phyloP scores from a whole-genome alignment of 2,797 vertebrate genomes.

The Enteromius viviparus region DNA sequence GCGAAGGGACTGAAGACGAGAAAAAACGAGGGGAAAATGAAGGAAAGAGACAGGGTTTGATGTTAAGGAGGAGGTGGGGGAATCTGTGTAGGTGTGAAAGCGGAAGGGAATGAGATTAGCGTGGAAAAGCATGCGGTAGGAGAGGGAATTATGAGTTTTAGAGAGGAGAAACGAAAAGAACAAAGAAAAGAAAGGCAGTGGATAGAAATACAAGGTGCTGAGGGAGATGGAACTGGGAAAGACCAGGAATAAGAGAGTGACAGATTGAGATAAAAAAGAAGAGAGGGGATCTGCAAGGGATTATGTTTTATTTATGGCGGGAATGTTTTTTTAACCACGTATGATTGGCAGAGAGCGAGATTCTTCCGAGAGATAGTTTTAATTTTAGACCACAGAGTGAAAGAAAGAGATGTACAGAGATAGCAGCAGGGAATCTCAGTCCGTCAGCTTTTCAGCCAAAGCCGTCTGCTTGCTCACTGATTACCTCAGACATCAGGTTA shows the following conservation, averaged over 20 bases:
- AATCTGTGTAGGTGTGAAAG: slow-evolving; percentile 55
- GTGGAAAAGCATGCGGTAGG: slow-evolving; percentile 37
- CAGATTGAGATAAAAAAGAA: slow-evolving; percentile 70
- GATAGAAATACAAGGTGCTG: slow-evolving; percentile 49
- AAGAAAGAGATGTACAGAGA: slow-evolving; percentile 16
- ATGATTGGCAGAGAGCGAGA: slow-evolving; percentile 74
- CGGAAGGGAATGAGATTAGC: slow-evolving; percentile 57
- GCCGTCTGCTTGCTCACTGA: slow-evolving; percentile 58
- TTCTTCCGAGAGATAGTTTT: slow-evolving; percentile 73
- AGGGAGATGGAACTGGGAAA: slow-evolving; percentile 36
- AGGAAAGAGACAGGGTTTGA: slow-evolving; percentile 48
- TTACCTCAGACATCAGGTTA: slow-evolving; percentile 60
- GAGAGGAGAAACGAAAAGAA: slow-evolving; percentile 21
- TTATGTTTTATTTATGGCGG: slow-evolving; percentile 81
- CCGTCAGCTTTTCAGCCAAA: slow-evolving; percentile 69
- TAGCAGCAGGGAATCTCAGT: slow-evolving; percentile 48
- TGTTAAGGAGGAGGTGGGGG: slow-evolving; percentile 45
- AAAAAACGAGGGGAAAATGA: neutral
- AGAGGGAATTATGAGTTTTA: slow-evolving; percentile 55
- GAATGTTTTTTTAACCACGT: slow-evolving; percentile 61
- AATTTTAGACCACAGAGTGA: slow-evolving; percentile 70
- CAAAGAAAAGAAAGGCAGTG: slow-evolving; percentile 36
- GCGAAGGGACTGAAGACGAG: neutral
- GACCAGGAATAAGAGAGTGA: slow-evolving; percentile 44
- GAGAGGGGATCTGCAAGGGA: slow-evolving; percentile 73